Evolutionary conservation across 2,797 vertebrate genomes (phyloP), one percentile per base, ranked within the genome.

Genomic region (Rhodeus uyekii): DNA sequence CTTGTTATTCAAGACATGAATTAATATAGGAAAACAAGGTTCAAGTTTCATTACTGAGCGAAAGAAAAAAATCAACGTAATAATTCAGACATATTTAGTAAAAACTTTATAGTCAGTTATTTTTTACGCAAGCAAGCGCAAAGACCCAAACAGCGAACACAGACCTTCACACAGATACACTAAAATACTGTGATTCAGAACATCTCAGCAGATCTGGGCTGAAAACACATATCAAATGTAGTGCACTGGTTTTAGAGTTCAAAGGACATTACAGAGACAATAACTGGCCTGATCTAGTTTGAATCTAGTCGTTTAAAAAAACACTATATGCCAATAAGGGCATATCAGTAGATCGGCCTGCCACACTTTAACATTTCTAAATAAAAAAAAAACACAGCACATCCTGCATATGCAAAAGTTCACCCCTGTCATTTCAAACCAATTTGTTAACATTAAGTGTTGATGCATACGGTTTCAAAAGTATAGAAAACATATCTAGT

Each of bases 171-270:
- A 38, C 50, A 60, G 18, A 44, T 8, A 27, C 48, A 12, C 22
- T 53, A 55, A 24, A 27, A 36, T 22, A 13, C 22, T 18, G 3
- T 58, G 22, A 63, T 83, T 77, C 46, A 42, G 19, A n/a, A 1
- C 12, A 5, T 38, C 12, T 61, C 48, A 48, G 78, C 58, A 86
- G 36, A 48, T 86, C 46, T 73, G 48, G 29, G n/a, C 48, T 22
- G 9, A 9, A 32, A 34, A 27, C 32, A 50, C 53, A 50, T 69
- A 27, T 84, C 61, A 42, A 71, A 68, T 61, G 32, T 48, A 44
- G 69, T 67, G 69, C n/a, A 29, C 50, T 60, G 27, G 29, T 69
- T 72, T 44, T 71, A 38, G 27, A 14, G 8, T 71, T 84, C n/a
- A 64, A 67, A 76, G 38, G 27, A 76, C 61, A 22, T 50, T 53